A percentile compares a stretch with the other conserved stretches of the same genome.
phyloP scores from a whole-genome alignment of 1,140 invertebrate species.

The Drosophila pectinifera region DNA sequence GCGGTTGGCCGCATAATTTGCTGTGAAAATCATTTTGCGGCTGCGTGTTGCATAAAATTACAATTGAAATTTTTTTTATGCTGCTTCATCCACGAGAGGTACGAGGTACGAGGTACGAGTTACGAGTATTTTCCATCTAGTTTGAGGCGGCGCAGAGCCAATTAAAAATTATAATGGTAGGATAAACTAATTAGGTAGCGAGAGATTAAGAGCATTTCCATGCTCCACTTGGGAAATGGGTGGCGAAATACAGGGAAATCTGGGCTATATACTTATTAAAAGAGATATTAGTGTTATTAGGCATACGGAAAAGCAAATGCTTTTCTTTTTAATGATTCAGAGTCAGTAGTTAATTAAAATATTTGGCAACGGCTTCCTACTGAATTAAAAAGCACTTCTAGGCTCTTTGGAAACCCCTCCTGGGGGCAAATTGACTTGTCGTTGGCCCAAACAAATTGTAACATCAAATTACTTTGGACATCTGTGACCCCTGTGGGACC shows the following conservation, averaged over 20 bases:
- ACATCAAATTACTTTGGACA: constrained; percentile 72
- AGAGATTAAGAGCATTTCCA: constrained; percentile 48
- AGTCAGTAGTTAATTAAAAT: neutral
- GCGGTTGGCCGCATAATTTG: constrained; percentile 80
- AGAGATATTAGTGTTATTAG: neutral
- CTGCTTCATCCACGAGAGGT: neutral
- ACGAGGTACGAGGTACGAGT: neutral
- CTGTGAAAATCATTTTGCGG: constrained; percentile 80
- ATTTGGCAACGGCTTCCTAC: neutral
- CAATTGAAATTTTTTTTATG: constrained; percentile 52
- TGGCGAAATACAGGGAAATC: constrained; percentile 1
- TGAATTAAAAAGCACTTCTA: neutral
- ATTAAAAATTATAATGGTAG: constrained; percentile 66
- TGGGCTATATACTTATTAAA: constrained; percentile 2
- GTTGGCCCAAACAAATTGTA: constrained; percentile 67
- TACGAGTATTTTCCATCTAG: constrained; percentile 25
- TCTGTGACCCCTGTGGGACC: constrained; percentile 66
- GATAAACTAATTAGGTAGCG: constrained; percentile 59
- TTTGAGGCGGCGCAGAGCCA: constrained; percentile 40
- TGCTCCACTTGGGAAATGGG: constrained; percentile 30
- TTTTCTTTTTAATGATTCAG: neutral
- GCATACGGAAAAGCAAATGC: too few species aligned
- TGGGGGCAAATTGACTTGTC: constrained; percentile 67
- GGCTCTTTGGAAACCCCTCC: neutral
- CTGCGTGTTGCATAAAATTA: constrained; percentile 81